Evolutionary conservation across 2,888 invertebrate genomes (phyloP), one percentile per base, ranked within the genome.

Genomic region (Phalangium opilio): DNA sequence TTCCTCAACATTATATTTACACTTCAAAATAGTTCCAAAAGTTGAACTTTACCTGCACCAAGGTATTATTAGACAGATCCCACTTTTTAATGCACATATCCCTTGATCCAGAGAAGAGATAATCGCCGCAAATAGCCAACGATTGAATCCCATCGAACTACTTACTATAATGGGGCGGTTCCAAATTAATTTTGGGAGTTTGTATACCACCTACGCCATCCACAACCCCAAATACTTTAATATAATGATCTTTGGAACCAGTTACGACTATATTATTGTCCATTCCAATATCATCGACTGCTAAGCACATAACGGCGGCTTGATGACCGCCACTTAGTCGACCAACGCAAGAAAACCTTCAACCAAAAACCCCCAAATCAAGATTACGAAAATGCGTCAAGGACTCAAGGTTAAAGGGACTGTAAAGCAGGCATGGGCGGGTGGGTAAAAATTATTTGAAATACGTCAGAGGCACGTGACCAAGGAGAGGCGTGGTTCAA

Each of bases 131-230:
- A 44, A 81, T 70, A 32, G 80, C 77, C 42, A 87, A 70, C 39
- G 82, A 80, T 63, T 86, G 83, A 45, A 89, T 83, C 20, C 86
- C 87, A 66, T 87, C 87, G n/a, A n/a, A n/a, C n/a, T n/a, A n/a
- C n/a, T n/a, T n/a, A n/a, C n/a, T n/a, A 65, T 87, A 87, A 68
- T 87, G 87, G 5, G 87, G 87, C 12, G 87, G 87, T 58, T 81
- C 78, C 48, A 83, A 69, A 58, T 79, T 75, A 46, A 76, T 73
- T 32, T 78, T 68, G 55, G 75, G 76, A 59, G 70, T 66, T 43
- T 74, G 66, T 56, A 75, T 72, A n/a, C 72, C 68, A 20, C 60
- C 59, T 33, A 64, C 62, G 40, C 65, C 65, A 41, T 66, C 63
- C 50, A 62, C 58, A 38, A 72, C 66, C 54, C 71, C 71, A 63